A percentile compares a stretch with the other conserved stretches of the same genome.
Evolutionary conservation across 2,888 invertebrate species (phyloP).

Genomic region (Xestoiulus laeticollis): DNA sequence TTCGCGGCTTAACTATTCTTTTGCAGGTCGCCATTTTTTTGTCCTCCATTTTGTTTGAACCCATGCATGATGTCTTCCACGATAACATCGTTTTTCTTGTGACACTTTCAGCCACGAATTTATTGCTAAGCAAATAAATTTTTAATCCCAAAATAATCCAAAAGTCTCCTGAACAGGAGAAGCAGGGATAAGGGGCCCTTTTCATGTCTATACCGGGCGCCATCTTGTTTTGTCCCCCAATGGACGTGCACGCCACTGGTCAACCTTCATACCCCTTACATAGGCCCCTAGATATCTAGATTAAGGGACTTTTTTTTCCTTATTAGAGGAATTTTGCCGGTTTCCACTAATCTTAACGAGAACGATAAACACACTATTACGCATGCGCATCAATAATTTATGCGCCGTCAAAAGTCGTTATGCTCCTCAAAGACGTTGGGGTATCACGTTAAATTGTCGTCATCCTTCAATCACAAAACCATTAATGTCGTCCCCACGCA

Average conservation of each 20-base stretch:
- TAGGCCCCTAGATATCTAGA: no score
- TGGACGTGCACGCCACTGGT: background rate
- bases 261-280: background rate
- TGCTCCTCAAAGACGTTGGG: no score
- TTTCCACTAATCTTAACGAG: no score
- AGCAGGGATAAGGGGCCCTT: background rate
- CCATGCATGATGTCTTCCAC: background rate
- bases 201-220: background rate
- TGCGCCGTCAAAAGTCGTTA: no score
- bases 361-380: no score
- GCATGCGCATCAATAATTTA: no score
- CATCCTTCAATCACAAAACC: no score
- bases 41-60: background rate
- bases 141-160: constrained; percentile 36
- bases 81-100: background rate
- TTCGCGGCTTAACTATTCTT: background rate
- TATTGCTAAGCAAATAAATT: constrained; percentile 39
- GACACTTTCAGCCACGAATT: constrained; percentile 39
- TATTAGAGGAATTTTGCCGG: no score
- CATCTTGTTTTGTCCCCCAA: background rate
- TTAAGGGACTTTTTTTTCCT: background rate
- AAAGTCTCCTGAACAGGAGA: background rate
- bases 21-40: background rate
- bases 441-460: no score
- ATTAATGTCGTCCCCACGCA: no score